Base-by-base conservation (phyloP, 2,797 vertebrate genomes). In the Picus viridis region DNA sequence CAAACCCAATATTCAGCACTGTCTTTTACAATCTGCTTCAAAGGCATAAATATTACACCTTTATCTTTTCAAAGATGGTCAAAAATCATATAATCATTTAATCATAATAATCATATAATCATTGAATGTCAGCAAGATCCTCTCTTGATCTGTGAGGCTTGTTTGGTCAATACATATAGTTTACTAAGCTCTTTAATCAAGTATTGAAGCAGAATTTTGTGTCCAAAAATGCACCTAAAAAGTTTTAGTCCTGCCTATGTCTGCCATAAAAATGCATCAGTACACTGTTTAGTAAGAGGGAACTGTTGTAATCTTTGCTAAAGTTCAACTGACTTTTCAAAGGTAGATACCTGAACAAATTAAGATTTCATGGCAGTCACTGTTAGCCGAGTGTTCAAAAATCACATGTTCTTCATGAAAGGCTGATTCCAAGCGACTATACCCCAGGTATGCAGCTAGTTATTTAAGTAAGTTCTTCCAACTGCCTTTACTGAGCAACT, bases 291-390 rank as follows among this genome's bases (percentile, higher is more conserved):
- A 80, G 71, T 58, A 71, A 81, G 93, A 80, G n/a, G 57, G 56
- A 90, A 71, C 16, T 36, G 36, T 68, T 86, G 76, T 53, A 82
- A 64, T 58, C 78, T 93, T 83, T 81, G 62, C 16, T 57, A 51
- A 82, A 83, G 80, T 49, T 85, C 92, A 95, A 79, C 15, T 8
- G 51, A 47, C 77, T 90, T 96, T 80, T 73, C 59, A 92, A 82
- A 94, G 83, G 81, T 92, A 94, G 83, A 78, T 90, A 88, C 86
- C 87, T n/a, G 81, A 79, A 47, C 53, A 90, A 94, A 95, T 6
- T 4, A 80, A 84, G 72, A 56, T 83, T 92, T 87, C 51, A 94
- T 41, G 51, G 41, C 43, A 80, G 82, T 43, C 32, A 4, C 82
- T 13, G 6, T 69, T 68, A 90, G 58, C 20, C 6, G 39, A 68